Evolutionary conservation across 2,113 vertebrate genomes (phyloP).

Genomic region (Toxostoma redivivum): DNA sequence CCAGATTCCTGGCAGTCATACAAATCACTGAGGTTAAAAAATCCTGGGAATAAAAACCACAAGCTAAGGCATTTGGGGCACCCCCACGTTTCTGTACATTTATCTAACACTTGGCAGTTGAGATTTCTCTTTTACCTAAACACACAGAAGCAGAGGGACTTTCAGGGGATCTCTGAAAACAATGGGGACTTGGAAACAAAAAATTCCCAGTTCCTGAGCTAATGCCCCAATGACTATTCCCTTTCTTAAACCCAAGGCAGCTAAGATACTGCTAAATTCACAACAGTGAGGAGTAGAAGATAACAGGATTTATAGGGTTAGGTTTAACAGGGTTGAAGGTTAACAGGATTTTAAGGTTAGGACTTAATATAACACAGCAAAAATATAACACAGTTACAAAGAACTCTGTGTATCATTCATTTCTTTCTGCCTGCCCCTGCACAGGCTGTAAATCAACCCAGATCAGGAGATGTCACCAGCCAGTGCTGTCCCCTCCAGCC

Average conservation of each 20-base stretch:
- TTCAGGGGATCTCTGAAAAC: not conserved
- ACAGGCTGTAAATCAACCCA: slow-evolving; percentile 6
- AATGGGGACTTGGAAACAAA: not conserved
- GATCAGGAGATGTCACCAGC: not conserved
- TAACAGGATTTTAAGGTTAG: slow-evolving; percentile 11
- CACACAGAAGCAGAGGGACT: not conserved
- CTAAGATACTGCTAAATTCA: not conserved
- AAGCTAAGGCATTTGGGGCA: not conserved
- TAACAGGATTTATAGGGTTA: slow-evolving; percentile 12
- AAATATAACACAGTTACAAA: not conserved
- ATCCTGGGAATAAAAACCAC: not conserved
- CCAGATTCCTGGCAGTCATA: not conserved
- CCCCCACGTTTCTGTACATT: not conserved
- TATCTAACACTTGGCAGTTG: not conserved
- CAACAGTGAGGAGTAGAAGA: not conserved
- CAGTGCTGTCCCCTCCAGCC: not conserved
- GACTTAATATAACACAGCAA: slow-evolving; percentile 1
- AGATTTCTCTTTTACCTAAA: not conserved
- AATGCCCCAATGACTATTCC: not conserved
- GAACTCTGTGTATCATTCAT: not conserved
- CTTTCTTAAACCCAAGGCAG: not conserved
- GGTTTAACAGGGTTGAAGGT: slow-evolving; percentile 8
- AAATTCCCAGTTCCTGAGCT: not conserved
- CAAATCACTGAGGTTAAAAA: not conserved
- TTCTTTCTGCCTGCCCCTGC: not conserved